Conservation (phyloP, 2,797 vertebrate genomes). For the Zalophus californianus region DNA sequence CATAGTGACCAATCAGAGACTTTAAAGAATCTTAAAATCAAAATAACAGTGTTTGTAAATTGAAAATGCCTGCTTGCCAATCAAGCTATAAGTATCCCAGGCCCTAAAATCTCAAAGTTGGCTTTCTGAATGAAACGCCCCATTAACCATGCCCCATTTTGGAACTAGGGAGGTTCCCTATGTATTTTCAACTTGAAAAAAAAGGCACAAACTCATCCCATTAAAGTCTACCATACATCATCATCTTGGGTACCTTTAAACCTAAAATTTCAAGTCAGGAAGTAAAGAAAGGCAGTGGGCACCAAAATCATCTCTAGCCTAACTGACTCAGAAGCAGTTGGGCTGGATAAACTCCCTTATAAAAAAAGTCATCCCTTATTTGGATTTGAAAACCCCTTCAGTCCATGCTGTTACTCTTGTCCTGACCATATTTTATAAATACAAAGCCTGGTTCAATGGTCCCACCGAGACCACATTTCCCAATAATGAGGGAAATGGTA, state of each 20-base stretch:
- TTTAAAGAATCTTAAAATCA: slow-evolving; percentile 50
- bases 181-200: slow-evolving; percentile 43
- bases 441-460: slow-evolving; percentile 84
- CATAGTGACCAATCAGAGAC: neutral
- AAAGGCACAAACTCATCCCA: neutral
- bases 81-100: neutral
- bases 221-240: neutral
- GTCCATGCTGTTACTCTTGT: slow-evolving; percentile 85
- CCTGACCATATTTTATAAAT: slow-evolving; percentile 88
- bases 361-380: slow-evolving; percentile 69
- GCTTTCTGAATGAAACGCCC: neutral
- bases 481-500: slow-evolving; percentile 89
- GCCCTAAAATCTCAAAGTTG: neutral
- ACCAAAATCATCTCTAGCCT: slow-evolving; percentile 68
- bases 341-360: slow-evolving; percentile 42
- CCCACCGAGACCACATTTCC: slow-evolving; percentile 88
- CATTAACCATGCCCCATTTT: neutral
- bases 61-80: neutral
- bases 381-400: slow-evolving; percentile 75
- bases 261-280: neutral
- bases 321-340: slow-evolving; percentile 44
- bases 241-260: neutral
- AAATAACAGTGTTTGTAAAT: neutral
- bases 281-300: slow-evolving; percentile 13
- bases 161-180: neutral